These are phyloP conservation scores for Nycticorax nycticorax DNA, from an alignment of 2,113 vertebrate genomes.

Conservation along the genomic window DNA sequence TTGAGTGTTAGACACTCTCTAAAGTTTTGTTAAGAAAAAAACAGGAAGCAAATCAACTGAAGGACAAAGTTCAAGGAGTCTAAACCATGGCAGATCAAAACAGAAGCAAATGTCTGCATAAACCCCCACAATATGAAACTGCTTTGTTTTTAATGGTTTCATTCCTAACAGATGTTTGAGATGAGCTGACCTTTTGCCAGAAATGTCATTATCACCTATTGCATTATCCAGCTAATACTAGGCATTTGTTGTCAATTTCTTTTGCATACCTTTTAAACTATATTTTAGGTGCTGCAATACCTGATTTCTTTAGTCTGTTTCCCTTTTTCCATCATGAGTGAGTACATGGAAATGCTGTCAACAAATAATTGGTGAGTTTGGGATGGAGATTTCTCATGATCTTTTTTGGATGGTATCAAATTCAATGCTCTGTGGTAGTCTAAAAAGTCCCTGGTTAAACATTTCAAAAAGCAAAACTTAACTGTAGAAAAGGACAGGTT, in stretches of 20 bases:
- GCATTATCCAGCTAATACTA: not conserved
- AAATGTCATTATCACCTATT: slow-evolving; percentile 14
- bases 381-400: not conserved
- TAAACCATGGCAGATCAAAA: not conserved
- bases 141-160: not conserved
- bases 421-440: not conserved
- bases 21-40: not conserved
- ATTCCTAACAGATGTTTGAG: slow-evolving; percentile 28
- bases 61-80: not conserved
- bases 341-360: not conserved
- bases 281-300: not conserved
- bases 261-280: not conserved
- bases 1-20: not conserved
- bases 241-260: not conserved
- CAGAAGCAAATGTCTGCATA: slow-evolving; percentile 1
- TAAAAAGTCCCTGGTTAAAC: not conserved
- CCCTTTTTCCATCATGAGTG: not conserved
- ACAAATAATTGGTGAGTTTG: not conserved
- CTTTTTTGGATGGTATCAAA: not conserved
- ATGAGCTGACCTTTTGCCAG: slow-evolving; percentile 34
- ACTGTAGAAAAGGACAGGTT: not conserved
- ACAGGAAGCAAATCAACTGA: not conserved
- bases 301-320: not conserved
- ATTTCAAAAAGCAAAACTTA: not conserved
- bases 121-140: not conserved